A percentile compares a stretch with the other conserved stretches of the same genome.
phyloP scores from a whole-genome alignment of 2,888 invertebrate genomes.

The Eumerus sabulonum region DNA sequence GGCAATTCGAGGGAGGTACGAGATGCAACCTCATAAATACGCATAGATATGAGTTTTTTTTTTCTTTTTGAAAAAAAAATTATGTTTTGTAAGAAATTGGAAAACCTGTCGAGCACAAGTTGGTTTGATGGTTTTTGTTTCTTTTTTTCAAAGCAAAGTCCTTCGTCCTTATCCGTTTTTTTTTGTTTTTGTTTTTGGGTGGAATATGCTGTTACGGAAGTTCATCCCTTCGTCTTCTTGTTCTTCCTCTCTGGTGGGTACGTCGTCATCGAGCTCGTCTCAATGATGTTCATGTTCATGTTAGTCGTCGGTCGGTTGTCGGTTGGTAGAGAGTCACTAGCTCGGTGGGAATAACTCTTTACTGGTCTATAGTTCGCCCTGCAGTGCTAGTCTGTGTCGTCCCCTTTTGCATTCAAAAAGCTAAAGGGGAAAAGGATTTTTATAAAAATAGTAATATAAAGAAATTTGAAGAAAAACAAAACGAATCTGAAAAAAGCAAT shows the following conservation, averaged over 20 bases:
- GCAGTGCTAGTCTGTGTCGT: conserved; percentile 47
- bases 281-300: conserved; percentile 51
- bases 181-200: no score
- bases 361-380: conserved; percentile 59
- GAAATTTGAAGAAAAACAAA: conserved; percentile 16
- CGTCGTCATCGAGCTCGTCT: background rate
- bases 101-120: no score
- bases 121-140: conserved; percentile 9
- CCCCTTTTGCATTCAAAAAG: conserved; percentile 12
- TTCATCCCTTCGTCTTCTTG: conserved; percentile 57
- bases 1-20: conserved; percentile 46
- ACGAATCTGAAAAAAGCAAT: no score
- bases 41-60: conserved; percentile 40
- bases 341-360: conserved; percentile 62
- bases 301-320: conserved; percentile 67
- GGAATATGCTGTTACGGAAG: conserved; percentile 43
- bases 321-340: conserved; percentile 64
- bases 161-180: conserved; percentile 53
- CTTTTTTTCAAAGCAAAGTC: conserved; percentile 24
- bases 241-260: conserved; percentile 30
- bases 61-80: background rate
- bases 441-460: conserved; percentile 19
- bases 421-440: conserved; percentile 36
- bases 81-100: no score
- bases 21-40: conserved; percentile 54